Conservation (phyloP, 2,797 vertebrate genomes). For the Tadarida brasiliensis region DNA sequence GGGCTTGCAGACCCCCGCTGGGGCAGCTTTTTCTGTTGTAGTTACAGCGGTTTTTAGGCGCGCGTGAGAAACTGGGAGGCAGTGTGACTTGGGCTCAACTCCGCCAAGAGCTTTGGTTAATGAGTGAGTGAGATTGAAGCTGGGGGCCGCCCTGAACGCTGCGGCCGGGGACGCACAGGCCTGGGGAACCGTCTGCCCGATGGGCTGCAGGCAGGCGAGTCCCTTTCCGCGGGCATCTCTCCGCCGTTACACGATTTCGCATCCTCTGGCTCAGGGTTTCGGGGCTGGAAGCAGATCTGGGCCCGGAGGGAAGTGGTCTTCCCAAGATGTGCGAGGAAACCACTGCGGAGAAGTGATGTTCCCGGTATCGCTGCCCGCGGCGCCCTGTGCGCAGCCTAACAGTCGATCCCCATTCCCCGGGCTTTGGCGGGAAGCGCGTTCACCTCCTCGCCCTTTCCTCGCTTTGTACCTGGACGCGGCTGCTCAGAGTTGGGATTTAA, state of each 20-base stretch:
- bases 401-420: rapidly evolving
- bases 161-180: not conserved
- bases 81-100: constrained; percentile 20
- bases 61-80: not conserved
- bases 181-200: not conserved
- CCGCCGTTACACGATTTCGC: not conserved
- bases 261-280: not conserved
- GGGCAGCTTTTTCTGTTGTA: not conserved
- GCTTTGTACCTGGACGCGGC: constrained; percentile 66
- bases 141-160: not conserved
- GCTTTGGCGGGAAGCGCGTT: constrained; percentile 78
- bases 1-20: not conserved
- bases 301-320: not conserved
- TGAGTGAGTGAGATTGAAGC: not conserved
- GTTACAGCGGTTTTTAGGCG: not conserved
- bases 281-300: not conserved
- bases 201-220: not conserved
- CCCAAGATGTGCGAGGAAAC: not conserved
- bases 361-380: not conserved
- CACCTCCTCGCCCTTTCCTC: not conserved
- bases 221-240: not conserved
- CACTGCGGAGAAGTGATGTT: too few species aligned
- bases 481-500: constrained; percentile 71
- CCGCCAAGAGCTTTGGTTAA: not conserved
- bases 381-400: not conserved